Conservation (phyloP, 2,888 invertebrate genomes). For the Limnephilus marmoratus region DNA sequence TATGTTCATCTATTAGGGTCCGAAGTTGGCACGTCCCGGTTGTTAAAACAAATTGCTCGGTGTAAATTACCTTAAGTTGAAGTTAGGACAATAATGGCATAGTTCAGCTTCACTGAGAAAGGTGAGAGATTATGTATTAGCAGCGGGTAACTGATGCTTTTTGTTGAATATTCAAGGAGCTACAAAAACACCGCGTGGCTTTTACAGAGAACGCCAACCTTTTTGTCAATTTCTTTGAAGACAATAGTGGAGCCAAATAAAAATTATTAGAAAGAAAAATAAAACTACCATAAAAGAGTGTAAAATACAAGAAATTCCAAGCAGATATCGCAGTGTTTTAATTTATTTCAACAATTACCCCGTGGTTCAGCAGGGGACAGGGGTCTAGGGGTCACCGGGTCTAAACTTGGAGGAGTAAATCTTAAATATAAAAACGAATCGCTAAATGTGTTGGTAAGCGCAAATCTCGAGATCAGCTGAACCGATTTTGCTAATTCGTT, state of each 20-base stretch:
- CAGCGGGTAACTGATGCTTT: neutral
- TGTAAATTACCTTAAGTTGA: neutral
- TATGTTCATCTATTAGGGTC: neutral
- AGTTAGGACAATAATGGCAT: neutral
- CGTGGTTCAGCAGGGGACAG: too few species aligned
- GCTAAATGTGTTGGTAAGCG: too few species aligned
- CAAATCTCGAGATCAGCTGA: too few species aligned
- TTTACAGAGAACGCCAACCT: neutral
- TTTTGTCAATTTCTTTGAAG: neutral
- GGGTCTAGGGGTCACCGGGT: too few species aligned
- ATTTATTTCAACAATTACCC: too few species aligned
- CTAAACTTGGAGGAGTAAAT: too few species aligned
- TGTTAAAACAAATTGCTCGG: constrained; percentile 2
- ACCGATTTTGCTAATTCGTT: too few species aligned
- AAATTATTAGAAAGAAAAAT: neutral
- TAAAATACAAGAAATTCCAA: neutral
- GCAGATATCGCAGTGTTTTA: too few species aligned
- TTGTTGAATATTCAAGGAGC: neutral
- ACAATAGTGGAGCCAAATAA: neutral
- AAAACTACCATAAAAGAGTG: neutral
- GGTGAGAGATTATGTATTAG: constrained; percentile 2
- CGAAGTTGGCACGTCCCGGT: neutral
- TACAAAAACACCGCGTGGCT: neutral
- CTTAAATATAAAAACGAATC: too few species aligned
- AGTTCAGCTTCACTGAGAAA: neutral